These are phyloP conservation scores for Heliothis peltigera DNA, from an alignment of 2,888 invertebrate genomes.

Conservation along the genomic window DNA sequence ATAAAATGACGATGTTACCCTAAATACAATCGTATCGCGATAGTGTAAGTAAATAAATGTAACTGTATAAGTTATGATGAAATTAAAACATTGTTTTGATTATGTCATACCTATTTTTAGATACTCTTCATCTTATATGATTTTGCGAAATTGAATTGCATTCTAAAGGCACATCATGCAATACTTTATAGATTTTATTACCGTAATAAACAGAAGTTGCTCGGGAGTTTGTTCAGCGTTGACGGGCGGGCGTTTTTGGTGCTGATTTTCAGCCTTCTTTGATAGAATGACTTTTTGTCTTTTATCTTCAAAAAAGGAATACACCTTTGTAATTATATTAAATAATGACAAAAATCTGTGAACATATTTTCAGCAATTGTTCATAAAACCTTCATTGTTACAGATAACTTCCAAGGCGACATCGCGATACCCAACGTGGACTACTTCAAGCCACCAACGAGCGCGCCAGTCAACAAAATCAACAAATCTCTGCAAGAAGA, in stretches of 20 bases:
- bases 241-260: too few species aligned
- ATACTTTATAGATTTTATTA: too few species aligned
- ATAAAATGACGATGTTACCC: background rate
- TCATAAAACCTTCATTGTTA: conserved; percentile 71
- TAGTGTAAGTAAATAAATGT: background rate
- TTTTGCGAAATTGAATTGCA: too few species aligned
- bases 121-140: too few species aligned
- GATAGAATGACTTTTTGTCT: too few species aligned
- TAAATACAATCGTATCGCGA: background rate
- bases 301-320: too few species aligned
- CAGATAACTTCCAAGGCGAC: conserved; percentile 95
- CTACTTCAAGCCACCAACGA: conserved; percentile 76
- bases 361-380: background rate
- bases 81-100: too few species aligned
- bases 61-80: background rate
- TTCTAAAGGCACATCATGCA: too few species aligned
- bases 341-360: background rate
- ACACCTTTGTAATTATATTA: background rate
- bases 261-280: too few species aligned
- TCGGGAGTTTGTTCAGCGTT: too few species aligned
- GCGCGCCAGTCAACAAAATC: conserved; percentile 84
- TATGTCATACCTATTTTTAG: too few species aligned
- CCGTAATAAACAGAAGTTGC: too few species aligned
- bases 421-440: conserved; percentile 93
- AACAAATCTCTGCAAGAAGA: conserved; percentile 93